phyloP scores from a whole-genome alignment of 2,113 vertebrate species.

The Mastomys natalensis region DNA sequence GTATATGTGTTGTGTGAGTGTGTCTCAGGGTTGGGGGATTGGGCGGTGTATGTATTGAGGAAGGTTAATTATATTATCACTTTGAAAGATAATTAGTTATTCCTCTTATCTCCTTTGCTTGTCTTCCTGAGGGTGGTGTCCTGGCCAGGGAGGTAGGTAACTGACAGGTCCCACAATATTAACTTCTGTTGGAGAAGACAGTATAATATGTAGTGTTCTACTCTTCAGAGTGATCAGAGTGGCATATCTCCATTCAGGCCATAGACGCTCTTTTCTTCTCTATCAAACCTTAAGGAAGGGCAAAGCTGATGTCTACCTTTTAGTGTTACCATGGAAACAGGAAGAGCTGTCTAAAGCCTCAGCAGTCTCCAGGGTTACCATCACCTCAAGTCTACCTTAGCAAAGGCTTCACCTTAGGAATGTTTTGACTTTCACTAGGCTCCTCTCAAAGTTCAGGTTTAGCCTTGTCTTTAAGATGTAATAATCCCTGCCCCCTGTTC shows the following conservation, averaged over 20 bases:
- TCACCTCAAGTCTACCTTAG: neutral
- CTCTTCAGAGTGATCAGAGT: neutral
- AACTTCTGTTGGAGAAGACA: neutral
- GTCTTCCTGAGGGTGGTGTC: neutral
- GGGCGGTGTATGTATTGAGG: neutral
- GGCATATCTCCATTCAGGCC: neutral
- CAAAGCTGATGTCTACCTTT: too few species aligned
- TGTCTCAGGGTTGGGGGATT: neutral
- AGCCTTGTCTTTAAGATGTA: neutral
- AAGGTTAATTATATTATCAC: neutral
- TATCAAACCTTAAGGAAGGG: neutral
- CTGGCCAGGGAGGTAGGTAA: neutral
- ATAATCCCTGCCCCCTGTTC: neutral
- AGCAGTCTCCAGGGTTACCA: neutral
- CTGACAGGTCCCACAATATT: neutral
- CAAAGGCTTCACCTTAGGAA: neutral
- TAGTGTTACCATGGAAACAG: neutral
- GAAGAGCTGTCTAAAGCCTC: too few species aligned
- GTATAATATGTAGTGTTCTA: neutral
- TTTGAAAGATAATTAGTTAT: neutral
- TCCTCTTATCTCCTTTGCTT: neutral
- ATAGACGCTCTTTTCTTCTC: neutral
- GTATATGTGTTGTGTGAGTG: too few species aligned
- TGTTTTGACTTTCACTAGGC: neutral
- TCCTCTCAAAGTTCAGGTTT: neutral